Evolutionary conservation across 2,113 vertebrate species (phyloP), one percentile per base, ranked within the genome.

Genomic region (Tragulus kanchil): DNA sequence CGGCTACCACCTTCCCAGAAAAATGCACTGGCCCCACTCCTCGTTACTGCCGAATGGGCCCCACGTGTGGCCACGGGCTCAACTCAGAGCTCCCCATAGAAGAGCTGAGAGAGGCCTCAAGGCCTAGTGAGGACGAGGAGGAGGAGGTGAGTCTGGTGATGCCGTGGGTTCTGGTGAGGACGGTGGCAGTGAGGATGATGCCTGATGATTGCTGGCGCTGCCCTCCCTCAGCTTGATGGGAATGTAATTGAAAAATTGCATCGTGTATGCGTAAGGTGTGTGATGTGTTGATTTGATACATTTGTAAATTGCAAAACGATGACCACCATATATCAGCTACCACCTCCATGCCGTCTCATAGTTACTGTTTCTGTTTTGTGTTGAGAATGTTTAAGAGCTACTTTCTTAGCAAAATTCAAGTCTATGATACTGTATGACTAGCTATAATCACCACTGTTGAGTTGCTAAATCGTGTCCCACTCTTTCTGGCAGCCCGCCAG

Each of bases 151-250:
- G 42, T 11, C 3, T 31, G 54, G 1, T 45, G 31, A 1, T 17
- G 50, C 1, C 26, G 12, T 19, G 28, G n/a, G 1, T n/a, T 45
- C 2, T 17, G 50, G 3, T 13, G 28, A 50, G 6, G 50, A 25
- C 3, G 12, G 25, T 2, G 42, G 11, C 1, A 26, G 2, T 5
- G 42, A 0, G 28, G 26, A 3, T 7, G 42, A 1, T 31, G 3
- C 3, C 54, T 25, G 4, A 42, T 0, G 21, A 21, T 42, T 54
- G 12, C 0, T 58, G n/a, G 36, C 3, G 17, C 78, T 36, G 13
- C 11, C 17, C 31, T 54, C 7, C 19, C 31, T 11, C 54, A 36
- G 54, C 78, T 58, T 82, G 8, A 82, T 15, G n/a, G 19, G 23
- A 58, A 58, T 58, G 6, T 9, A 58, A 58, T 21, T 82, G 54